Base-by-base conservation (phyloP, 1,140 invertebrate genomes). In the Saxidomus purpurata region DNA sequence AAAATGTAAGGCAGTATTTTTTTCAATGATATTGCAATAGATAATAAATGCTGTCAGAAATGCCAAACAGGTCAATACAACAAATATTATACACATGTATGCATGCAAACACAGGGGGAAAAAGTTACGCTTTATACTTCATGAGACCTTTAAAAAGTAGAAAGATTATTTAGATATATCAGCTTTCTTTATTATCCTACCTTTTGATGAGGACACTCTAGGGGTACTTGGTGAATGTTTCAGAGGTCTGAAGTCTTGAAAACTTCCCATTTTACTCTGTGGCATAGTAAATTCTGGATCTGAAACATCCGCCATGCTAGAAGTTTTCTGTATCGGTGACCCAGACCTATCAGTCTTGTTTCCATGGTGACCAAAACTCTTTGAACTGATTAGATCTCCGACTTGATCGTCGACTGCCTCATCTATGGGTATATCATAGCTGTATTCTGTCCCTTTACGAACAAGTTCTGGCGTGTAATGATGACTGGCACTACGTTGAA, bases 251-350 rank as follows among this genome's bases (percentile, higher is more conserved):
- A 88, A 88, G 31, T 88, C 86, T 36, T 88, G 76, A 49, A 69
- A 88, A 22, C 77, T 88, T 49, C 86, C 86, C 76, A 88, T 88
- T 28, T 81, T 88, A 49, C 40, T 80, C 25, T 49, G 49, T 0
- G 86, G 86, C 86, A 88, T 88, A 22, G 59, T 17, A 63, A 81
- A 77, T 28, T 87, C 84, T 8, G 6, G 28, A 19, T 61, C n/a
- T 67, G 19, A 25, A 69, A 85, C 43, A 43, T 71, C 52, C 0
- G 28, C 76, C 25, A 69, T 28, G 34, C 76, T 80, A 0, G 49
- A 43, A n/a, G 76, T 61, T 36, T 79, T 80, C 38, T 22, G 19
- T 17, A 63, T 6, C n/a, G 52, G 28, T 79, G 52, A 59, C 22
- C 11, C 55, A 17, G 84, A 84, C 63, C 22, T 67, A 40, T 31